These are phyloP conservation scores for Apamea crenata DNA, from an alignment of 2,888 invertebrate genomes.

Conservation along the genomic window DNA sequence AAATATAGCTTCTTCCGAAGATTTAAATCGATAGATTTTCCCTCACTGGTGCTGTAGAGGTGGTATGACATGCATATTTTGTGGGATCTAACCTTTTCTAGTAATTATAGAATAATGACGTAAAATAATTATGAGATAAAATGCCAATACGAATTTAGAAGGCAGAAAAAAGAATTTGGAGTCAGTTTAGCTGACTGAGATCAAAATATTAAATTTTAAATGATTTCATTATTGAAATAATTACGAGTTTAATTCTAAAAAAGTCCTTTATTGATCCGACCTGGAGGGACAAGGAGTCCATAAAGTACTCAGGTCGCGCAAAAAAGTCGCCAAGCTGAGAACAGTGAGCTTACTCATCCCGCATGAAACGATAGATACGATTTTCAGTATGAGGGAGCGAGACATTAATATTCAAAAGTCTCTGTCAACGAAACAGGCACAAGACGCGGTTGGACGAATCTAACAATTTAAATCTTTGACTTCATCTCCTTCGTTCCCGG, in stretches of 20 bases:
- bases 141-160: neutral
- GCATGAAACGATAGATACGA: neutral
- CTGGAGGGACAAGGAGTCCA: too few species aligned
- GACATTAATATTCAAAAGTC: neutral
- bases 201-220: too few species aligned
- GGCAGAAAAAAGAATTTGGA: neutral
- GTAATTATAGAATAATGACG: neutral
- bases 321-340: neutral
- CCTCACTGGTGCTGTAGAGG: neutral
- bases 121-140: neutral
- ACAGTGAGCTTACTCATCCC: neutral
- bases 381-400: neutral
- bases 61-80: neutral
- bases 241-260: neutral
- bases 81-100: neutral
- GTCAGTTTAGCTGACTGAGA: neutral
- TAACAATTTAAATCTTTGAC: conserved; percentile 2
- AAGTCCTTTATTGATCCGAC: neutral
- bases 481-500: conserved; percentile 27
- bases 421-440: neutral
- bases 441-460: neutral
- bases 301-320: neutral
- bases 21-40: neutral
- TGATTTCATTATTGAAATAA: neutral
- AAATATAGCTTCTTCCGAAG: conserved; percentile 26